phyloP scores from a whole-genome alignment of 2,888 invertebrate genomes.

The Resseliella maxima region DNA sequence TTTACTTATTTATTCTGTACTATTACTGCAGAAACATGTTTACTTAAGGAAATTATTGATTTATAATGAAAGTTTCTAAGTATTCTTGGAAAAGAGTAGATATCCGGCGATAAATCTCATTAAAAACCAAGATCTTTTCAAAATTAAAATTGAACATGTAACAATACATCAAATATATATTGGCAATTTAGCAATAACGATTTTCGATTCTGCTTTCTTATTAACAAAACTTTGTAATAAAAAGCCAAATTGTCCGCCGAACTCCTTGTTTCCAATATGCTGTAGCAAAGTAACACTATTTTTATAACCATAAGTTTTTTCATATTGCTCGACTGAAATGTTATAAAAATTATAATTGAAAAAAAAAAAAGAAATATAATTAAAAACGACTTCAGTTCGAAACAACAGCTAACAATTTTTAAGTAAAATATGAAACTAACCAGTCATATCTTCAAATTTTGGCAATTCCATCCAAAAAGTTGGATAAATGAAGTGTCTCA shows the following conservation, averaged over 20 bases:
- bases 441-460: conserved; percentile 78
- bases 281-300: conserved; percentile 72
- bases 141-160: no score
- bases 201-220: conserved; percentile 60
- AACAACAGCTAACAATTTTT: no score
- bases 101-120: no score
- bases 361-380: no score
- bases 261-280: conserved; percentile 76
- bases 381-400: no score
- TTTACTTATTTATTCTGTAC: background rate
- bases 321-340: conserved; percentile 72
- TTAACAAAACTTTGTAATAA: conserved; percentile 63
- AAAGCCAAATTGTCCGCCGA: conserved; percentile 64
- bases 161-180: no score
- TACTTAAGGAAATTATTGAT: no score
- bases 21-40: conserved; percentile 62
- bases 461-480: conserved; percentile 88
- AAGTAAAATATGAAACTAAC: conserved; percentile 52
- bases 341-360: background rate
- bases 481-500: conserved; percentile 68
- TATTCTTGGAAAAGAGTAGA: no score
- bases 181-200: conserved; percentile 64
- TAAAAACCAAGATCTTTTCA: no score
- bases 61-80: no score
- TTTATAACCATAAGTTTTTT: conserved; percentile 73